Conservation (phyloP, 2,888 invertebrate genomes). For the Danaus chrysippus region DNA sequence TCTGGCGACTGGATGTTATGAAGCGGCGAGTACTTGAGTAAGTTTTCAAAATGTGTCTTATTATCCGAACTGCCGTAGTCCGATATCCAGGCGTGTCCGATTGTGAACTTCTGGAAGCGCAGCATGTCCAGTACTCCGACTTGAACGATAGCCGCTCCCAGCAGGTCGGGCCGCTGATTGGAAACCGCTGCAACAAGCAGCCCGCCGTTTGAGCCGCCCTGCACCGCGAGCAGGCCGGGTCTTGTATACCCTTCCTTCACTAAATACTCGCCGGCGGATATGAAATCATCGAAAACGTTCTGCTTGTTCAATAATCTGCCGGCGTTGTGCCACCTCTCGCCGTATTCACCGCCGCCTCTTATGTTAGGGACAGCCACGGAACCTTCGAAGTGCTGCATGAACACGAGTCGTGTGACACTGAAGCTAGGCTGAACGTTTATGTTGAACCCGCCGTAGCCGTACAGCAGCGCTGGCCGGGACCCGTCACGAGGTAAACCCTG, state of each 20-base stretch:
- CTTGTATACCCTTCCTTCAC: constrained; percentile 88
- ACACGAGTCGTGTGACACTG: constrained; percentile 90
- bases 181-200: constrained; percentile 95
- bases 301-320: constrained; percentile 96
- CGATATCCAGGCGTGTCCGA: constrained; percentile 97
- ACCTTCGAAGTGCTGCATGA: constrained; percentile 93
- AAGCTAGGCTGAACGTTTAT: constrained; percentile 94
- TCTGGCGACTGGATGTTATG: constrained; percentile 90
- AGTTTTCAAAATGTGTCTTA: constrained; percentile 89
- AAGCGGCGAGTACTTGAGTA: constrained; percentile 93
- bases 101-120: constrained; percentile 98
- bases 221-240: constrained; percentile 87
- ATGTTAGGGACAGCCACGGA: constrained; percentile 96
- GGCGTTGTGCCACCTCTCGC: constrained; percentile 97
- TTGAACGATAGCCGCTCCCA: constrained; percentile 94
- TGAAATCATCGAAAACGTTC: constrained; percentile 98
- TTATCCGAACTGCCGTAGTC: constrained; percentile 97
- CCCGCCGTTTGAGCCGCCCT: constrained; percentile 98
- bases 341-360: constrained; percentile 98
- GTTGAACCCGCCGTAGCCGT: constrained; percentile 99
- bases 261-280: constrained; percentile 93
- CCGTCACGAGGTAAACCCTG: constrained; percentile 83
- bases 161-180: constrained; percentile 97
- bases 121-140: constrained; percentile 99
- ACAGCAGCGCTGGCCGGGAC: constrained; percentile 90